These are phyloP conservation scores for Acanthiza pusilla DNA, from an alignment of 2,797 vertebrate species.

Conservation along the genomic window DNA sequence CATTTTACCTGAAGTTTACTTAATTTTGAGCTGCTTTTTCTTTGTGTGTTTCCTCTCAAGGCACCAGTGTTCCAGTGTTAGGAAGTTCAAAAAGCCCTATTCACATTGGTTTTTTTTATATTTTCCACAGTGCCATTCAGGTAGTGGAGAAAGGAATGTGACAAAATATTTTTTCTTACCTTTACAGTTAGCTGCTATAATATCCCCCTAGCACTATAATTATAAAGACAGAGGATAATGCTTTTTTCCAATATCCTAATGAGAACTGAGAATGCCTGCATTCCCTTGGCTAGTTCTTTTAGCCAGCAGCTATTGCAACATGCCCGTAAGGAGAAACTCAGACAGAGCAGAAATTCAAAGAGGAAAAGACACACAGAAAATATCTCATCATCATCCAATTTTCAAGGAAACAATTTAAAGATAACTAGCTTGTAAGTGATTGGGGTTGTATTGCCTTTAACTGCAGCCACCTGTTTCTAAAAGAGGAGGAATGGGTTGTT, in stretches of 20 bases:
- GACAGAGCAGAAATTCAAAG: background rate
- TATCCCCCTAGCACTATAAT: background rate
- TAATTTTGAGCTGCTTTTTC: background rate
- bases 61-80: background rate
- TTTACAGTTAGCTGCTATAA: background rate
- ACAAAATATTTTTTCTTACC: background rate
- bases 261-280: background rate
- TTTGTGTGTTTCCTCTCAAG: background rate
- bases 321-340: background rate
- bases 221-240: background rate
- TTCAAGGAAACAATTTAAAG: background rate
- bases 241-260: background rate
- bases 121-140: background rate
- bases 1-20: background rate
- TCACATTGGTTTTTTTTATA: background rate
- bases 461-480: constrained; percentile 18
- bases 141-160: background rate
- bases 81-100: background rate
- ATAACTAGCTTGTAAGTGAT: constrained; percentile 44
- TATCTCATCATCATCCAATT: background rate
- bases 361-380: background rate
- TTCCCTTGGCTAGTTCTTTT: background rate
- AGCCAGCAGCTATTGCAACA: constrained; percentile 17
- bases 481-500: background rate
- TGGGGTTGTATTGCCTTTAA: constrained; percentile 21